Base-by-base conservation (phyloP, 2,888 invertebrate genomes). In the Pollenia labialis region DNA sequence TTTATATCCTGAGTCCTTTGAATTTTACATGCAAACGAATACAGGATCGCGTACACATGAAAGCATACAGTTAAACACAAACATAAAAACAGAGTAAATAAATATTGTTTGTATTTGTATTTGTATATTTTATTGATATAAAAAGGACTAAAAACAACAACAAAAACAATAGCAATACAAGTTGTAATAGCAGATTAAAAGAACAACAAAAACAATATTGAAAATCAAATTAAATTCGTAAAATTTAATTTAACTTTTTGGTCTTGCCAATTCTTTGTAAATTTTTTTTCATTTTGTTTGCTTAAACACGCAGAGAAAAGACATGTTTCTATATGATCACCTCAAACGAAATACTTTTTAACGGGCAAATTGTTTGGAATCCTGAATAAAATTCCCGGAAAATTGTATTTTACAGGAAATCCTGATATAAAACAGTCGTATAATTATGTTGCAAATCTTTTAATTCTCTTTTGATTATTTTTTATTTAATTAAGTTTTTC, bases 1-100 rank as follows among this genome's bases (percentile, higher is more conserved):
- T 87, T 87, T 87, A 87, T 87, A 77, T 62, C 54, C 71, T 75
- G 56, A 81, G 72, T 72, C 64, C 44, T 72, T 42, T 79, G 42
- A 71, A 62, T 12, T 76, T 56, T 69, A 50, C 40, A 71, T 62
- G 32, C n/a, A 16, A 32, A 46, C 32, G n/a, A 48, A 48, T 23
- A 48, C 1, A 16, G 68, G 40, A 56, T 42, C 42, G 44, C 16
- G 14, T 18, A 80, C 52, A 1, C 40, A 18, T 18, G 7, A 32
- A 75, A 14, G 52, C 52, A 80, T n/a, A 75, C n/a, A 44, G 40
- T 48, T 12, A 50, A 16, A 52, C n/a, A 56, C 42, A 23, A 12
- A 44, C 56, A 50, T 50, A 8, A 58, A 40, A 23, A 52, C 1
- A 9, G 16, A 62, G 40, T 42, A 50, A 80, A 52, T 32, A 71